Conservation (phyloP, 1,140 invertebrate genomes). For the Steinernema khuongi region DNA sequence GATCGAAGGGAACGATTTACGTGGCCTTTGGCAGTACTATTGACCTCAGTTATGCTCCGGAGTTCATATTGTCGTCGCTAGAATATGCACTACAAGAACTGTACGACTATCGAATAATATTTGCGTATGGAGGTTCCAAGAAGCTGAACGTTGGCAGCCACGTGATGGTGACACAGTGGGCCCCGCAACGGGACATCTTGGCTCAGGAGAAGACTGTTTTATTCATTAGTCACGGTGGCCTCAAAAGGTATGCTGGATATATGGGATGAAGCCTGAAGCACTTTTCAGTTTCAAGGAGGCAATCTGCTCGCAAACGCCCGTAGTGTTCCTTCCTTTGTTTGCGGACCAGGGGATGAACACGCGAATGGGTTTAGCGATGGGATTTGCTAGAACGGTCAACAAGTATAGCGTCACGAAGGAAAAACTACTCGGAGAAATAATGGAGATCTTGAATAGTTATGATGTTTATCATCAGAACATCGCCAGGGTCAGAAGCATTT, state of each 20-base stretch:
- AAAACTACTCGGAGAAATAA: constrained; percentile 21
- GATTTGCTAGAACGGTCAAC: constrained; percentile 23
- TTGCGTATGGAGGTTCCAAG: constrained; percentile 9
- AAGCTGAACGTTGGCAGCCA: background rate
- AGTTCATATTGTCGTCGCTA: constrained; percentile 2
- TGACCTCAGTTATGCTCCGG: constrained; percentile 10
- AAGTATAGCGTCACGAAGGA: constrained; percentile 20
- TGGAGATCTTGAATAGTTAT: background rate
- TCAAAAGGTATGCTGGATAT: constrained; percentile 27
- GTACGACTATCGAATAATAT: constrained; percentile 21
- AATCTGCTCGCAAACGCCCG: constrained; percentile 14
- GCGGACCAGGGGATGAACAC: constrained; percentile 22
- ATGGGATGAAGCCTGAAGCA: too few species aligned
- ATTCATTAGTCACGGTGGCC: constrained; percentile 30
- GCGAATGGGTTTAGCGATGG: background rate
- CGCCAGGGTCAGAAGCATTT: background rate
- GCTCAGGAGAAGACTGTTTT: constrained; percentile 25
- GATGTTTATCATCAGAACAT: background rate
- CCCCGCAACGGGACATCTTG: constrained; percentile 25
- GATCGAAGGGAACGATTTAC: constrained; percentile 16
- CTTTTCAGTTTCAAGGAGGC: constrained; percentile 33
- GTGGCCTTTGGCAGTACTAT: constrained; percentile 21
- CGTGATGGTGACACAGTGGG: constrained; percentile 24
- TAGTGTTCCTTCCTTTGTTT: constrained; percentile 26
- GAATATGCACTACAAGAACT: constrained; percentile 15